These are phyloP conservation scores for Drosophila neutralis DNA, from an alignment of 2,888 invertebrate species.

Conservation along the genomic window DNA sequence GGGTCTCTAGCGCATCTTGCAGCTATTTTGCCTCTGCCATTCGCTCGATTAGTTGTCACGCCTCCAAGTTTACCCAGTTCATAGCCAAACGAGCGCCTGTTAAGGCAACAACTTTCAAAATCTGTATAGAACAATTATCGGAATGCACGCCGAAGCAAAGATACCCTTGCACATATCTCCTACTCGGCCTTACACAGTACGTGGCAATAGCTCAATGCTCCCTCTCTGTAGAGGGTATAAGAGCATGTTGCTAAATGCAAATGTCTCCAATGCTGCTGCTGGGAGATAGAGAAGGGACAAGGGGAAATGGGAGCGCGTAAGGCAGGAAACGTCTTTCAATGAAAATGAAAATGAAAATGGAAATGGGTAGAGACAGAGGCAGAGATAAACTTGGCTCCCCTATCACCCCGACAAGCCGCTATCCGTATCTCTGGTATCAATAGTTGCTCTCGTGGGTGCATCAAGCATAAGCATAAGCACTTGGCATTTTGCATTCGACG, in stretches of 20 bases:
- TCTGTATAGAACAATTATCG: not conserved
- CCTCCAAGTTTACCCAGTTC: not conserved
- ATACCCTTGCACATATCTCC: not conserved
- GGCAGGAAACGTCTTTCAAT: conserved; percentile 79
- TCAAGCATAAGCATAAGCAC: conserved; percentile 12
- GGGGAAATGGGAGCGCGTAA: conserved; percentile 31
- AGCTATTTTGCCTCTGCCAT: not conserved
- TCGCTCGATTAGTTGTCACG: too few species aligned
- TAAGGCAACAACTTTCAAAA: not conserved
- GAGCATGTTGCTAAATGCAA: conserved; percentile 36
- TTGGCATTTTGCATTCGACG: conserved; percentile 55
- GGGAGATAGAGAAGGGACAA: not conserved
- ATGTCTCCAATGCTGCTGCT: conserved; percentile 34
- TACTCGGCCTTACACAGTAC: not conserved
- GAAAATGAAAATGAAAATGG: conserved; percentile 77
- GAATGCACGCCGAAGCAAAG: not conserved
- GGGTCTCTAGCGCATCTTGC: not conserved
- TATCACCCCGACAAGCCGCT: not conserved
- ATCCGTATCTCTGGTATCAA: conserved; percentile 10
- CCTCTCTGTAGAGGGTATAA: not conserved
- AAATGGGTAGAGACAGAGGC: conserved; percentile 40
- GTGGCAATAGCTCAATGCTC: not conserved
- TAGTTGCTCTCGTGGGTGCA: conserved; percentile 57
- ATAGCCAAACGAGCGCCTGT: not conserved
- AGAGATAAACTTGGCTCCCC: not conserved